Percentiles rank a stretch among this genome's conserved stretches.
phyloP scores from a whole-genome alignment of 2,113 vertebrate species.

The Phrynocephalus versicolor region DNA sequence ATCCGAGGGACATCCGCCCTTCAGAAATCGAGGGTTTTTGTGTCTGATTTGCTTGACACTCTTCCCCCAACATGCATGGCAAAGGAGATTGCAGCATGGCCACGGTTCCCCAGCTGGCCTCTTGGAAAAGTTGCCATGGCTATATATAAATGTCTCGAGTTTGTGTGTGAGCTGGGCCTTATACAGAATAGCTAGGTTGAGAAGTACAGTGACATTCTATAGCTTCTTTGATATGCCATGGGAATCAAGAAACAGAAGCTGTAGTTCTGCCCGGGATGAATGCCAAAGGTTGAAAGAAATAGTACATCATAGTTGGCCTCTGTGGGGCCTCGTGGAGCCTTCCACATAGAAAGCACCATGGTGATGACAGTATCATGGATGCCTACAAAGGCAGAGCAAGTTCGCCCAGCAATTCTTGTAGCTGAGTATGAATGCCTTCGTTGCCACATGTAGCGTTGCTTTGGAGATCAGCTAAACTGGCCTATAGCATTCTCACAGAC shows the following conservation, averaged over 20 bases:
- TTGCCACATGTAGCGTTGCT: conserved; percentile 25
- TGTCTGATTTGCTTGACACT: too few relatives aligned
- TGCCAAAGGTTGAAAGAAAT: conserved; percentile 1
- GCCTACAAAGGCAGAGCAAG: conserved; percentile 46
- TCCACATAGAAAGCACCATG: not conserved
- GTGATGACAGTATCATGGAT: conserved; percentile 50
- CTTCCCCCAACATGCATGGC: too few relatives aligned
- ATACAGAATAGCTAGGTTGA: not conserved
- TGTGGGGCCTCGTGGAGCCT: not conserved
- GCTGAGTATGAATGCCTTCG: conserved; percentile 37
- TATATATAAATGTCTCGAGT: not conserved
- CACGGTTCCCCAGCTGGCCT: too few relatives aligned
- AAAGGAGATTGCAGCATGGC: too few relatives aligned
- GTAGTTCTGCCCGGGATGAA: not conserved
- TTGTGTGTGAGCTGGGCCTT: not conserved
- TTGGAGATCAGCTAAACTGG: conserved; percentile 45
- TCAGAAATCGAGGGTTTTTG: too few relatives aligned
- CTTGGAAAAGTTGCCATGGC: not conserved
- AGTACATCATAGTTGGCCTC: not conserved
- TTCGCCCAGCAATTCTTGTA: conserved; percentile 41
- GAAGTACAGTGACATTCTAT: not conserved
- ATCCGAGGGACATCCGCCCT: too few relatives aligned
- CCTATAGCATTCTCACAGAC: conserved; percentile 36
- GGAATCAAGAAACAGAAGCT: not conserved
- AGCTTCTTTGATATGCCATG: not conserved